Base-by-base conservation (phyloP, 2,888 invertebrate species). In the Synergus gifuensis region DNA sequence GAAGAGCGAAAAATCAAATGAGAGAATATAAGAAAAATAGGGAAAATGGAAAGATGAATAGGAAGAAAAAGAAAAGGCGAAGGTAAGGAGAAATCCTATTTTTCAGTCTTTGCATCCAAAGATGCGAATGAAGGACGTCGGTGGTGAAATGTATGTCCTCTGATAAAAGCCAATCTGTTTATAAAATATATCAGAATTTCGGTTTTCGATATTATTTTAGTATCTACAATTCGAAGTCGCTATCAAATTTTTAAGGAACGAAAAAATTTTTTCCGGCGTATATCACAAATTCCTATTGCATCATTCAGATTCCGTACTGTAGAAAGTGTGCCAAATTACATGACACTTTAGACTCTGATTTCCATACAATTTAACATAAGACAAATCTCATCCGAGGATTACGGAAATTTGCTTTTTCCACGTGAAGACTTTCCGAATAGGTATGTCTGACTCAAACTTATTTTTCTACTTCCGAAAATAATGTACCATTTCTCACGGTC, bases 1-100 rank as follows among this genome's bases (percentile, higher is more conserved):
- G 28, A 73, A 73, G 73, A 73, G 54, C 54, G 49, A 73, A 73
- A 49, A 73, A 73, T 73, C 73, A 73, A 73, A 73, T 54, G 54
- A 54, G 69, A 14, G 54, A 36, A 49, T 73, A 9, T 54, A 73
- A 54, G 49, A 73, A 54, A 73, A 73, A 73, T 73, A 73, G 49
- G 46, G 28, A 54, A 49, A 28, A 28, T 28, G 28, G 28, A 28
- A 28, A 16, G 22, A 54, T 73, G 28, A 3, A 46, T 28, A 49
- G 49, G 49, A 28, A 73, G 49, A 54, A 73, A 73, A 73, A 54
- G 49, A 28, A 22, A 67, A 46, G 44, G 5, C 28, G 28, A 49
- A 69, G 69, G 49, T 46, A 69, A 49, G 69, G 22, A 28, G 36
- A 8, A 4, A 73, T 54, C 36, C 11, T 9, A 73, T 73, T 73